Evolutionary conservation across 2,888 invertebrate genomes (phyloP).

Genomic region (Leptogaster cylindrica): DNA sequence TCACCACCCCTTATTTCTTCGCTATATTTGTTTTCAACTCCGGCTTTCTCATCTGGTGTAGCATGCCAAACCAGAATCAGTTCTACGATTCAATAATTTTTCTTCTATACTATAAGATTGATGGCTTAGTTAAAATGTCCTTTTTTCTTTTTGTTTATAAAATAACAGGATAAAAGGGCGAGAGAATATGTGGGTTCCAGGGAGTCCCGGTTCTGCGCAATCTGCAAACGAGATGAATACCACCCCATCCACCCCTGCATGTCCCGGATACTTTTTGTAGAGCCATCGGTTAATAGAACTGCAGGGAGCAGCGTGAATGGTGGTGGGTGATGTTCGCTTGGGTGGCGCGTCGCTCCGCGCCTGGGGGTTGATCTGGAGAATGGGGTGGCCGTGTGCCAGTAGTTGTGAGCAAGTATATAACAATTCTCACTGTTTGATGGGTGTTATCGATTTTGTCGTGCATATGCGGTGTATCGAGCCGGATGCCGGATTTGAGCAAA

Average conservation of each 20-base stretch:
- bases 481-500: not conserved
- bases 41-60: too few species aligned
- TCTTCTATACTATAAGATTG: not conserved
- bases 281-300: too few species aligned
- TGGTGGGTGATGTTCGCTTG: not conserved
- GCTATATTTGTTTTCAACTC: too few species aligned
- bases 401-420: not conserved
- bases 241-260: not conserved
- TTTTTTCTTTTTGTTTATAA: not conserved
- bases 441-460: not conserved
- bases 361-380: too few species aligned
- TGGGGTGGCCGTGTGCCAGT: not conserved
- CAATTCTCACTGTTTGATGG: not conserved
- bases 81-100: too few species aligned
- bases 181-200: not conserved
- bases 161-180: not conserved
- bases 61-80: too few species aligned
- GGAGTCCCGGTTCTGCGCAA: not conserved
- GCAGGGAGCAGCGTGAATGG: too few species aligned
- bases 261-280: too few species aligned
- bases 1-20: too few species aligned
- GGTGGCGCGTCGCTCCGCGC: too few species aligned
- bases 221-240: not conserved
- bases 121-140: not conserved
- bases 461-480: not conserved